Evolutionary conservation across 2,797 vertebrate genomes (phyloP).

Genomic region (Triplophysa bombifrons): DNA sequence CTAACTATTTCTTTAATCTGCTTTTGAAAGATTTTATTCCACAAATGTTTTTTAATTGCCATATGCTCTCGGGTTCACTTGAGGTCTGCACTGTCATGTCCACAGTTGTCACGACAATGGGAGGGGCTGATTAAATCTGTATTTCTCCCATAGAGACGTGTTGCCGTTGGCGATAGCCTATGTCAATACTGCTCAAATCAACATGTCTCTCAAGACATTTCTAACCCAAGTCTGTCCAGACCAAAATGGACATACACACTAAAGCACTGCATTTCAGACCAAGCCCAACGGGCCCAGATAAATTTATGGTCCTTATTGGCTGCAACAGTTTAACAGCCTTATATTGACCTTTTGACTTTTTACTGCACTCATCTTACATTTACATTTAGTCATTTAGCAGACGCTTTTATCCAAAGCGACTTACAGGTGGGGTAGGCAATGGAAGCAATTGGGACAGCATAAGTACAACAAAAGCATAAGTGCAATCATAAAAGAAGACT

Average conservation of each 20-base stretch:
- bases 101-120: conserved; percentile 31
- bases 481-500: too few relatives aligned
- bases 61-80: conserved; percentile 23
- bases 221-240: conserved; percentile 19
- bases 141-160: conserved; percentile 47
- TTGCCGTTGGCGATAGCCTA: conserved; percentile 46
- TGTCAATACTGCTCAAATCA: conserved; percentile 62
- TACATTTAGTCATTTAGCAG: too few relatives aligned
- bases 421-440: too few relatives aligned
- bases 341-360: too few relatives aligned
- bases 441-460: too few relatives aligned
- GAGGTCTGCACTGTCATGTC: conserved; percentile 42
- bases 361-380: too few relatives aligned
- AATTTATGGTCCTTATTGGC: too few relatives aligned
- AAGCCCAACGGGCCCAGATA: too few relatives aligned
- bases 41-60: neutral
- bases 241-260: conserved; percentile 17
- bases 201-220: conserved; percentile 57
- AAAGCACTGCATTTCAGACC: too few relatives aligned
- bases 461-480: too few relatives aligned
- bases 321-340: too few relatives aligned
- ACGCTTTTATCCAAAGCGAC: too few relatives aligned
- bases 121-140: conserved; percentile 15
- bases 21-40: neutral
- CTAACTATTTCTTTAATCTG: neutral